Evolutionary conservation across 1,140 invertebrate genomes (phyloP).

Genomic region (Caenorhabditis inopinata): DNA sequence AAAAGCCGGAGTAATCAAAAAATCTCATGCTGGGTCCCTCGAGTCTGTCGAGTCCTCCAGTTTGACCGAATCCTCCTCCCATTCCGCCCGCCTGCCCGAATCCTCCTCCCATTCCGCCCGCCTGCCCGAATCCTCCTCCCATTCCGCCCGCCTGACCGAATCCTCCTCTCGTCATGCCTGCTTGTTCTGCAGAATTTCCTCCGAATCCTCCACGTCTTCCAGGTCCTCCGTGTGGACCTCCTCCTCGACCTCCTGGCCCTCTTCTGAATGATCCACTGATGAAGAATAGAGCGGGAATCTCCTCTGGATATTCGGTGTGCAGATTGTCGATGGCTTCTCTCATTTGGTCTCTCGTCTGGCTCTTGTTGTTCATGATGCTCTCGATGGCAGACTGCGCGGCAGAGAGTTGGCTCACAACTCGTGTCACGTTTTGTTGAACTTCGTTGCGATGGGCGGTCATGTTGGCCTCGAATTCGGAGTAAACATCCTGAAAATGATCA

Average conservation of each 20-base stretch:
- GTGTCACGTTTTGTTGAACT: conserved; percentile 12
- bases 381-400: neutral
- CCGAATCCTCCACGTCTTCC: neutral
- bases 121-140: neutral
- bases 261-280: conserved; percentile 21
- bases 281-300: conserved; percentile 18
- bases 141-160: too few species aligned
- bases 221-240: neutral
- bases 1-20: neutral
- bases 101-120: neutral
- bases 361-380: neutral
- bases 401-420: neutral
- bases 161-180: neutral
- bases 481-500: neutral
- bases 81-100: neutral
- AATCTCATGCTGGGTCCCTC: neutral
- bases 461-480: neutral
- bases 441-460: neutral
- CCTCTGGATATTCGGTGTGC: neutral
- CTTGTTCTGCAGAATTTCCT: neutral
- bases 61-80: neutral
- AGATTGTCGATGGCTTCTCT: neutral
- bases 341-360: neutral
- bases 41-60: neutral
- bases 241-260: neutral